Percentiles rank a stretch among this genome's conserved stretches.
These are phyloP conservation scores for Phrynosoma platyrhinos DNA, from an alignment of 2,113 vertebrate species.

Conservation along the genomic window DNA sequence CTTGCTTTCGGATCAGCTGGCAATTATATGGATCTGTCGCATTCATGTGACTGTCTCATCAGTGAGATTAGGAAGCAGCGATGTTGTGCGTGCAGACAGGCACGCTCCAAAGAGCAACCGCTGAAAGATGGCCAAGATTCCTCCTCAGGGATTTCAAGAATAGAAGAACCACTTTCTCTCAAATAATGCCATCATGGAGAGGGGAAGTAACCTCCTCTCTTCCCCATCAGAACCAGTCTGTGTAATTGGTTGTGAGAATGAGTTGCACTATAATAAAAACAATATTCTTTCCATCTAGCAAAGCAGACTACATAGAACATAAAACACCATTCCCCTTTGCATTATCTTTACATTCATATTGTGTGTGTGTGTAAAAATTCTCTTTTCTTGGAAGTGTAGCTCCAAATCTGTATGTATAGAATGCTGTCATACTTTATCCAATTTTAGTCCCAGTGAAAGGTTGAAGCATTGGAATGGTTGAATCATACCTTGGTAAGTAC, in stretches of 20 bases:
- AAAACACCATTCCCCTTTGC: neutral
- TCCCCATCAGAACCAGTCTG: neutral
- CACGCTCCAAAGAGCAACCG: conserved; percentile 10
- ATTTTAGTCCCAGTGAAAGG: too few relatives aligned
- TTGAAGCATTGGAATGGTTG: too few relatives aligned
- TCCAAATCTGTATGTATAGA: too few relatives aligned
- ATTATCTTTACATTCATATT: neutral
- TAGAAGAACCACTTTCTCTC: neutral
- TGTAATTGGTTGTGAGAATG: neutral
- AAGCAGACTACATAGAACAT: neutral
- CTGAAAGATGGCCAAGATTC: neutral
- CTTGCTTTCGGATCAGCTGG: neutral
- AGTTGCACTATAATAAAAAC: neutral
- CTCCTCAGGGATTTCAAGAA: neutral
- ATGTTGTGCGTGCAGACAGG: conserved; percentile 1
- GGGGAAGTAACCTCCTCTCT: neutral
- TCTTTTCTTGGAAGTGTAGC: neutral
- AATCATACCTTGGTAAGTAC: too few relatives aligned
- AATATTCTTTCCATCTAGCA: neutral
- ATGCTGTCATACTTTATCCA: too few relatives aligned
- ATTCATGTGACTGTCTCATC: conserved; percentile 5
- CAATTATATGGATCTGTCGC: neutral
- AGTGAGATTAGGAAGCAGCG: neutral
- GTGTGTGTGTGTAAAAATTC: too few relatives aligned
- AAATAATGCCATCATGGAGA: neutral